A percentile compares a stretch with the other conserved stretches of the same genome.
Conservation (phyloP, 2,113 vertebrate species). For the Maccullochella peelii region DNA sequence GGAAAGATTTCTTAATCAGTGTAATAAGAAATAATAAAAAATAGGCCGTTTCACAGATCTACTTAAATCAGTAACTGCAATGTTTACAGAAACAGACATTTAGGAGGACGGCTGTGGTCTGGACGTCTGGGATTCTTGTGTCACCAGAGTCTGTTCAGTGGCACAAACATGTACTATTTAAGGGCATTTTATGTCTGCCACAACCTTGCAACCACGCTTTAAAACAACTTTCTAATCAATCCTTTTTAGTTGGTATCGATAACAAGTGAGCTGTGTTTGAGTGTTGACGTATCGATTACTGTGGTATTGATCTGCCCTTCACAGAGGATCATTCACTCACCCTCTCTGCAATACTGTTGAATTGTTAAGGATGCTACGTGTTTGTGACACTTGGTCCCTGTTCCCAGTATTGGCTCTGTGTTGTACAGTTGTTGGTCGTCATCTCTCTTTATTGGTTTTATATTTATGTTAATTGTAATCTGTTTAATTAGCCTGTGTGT, state of each 20-base stretch:
- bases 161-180: not conserved
- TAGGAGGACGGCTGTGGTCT: not conserved
- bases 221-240: slow-evolving; percentile 42
- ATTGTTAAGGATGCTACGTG: slow-evolving; percentile 10
- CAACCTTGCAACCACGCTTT: slow-evolving; percentile 13
- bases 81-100: not conserved
- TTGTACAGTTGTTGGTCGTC: not conserved
- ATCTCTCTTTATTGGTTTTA: not conserved
- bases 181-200: slow-evolving; percentile 4
- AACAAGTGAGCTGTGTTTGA: slow-evolving; percentile 40
- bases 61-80: not conserved
- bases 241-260: slow-evolving; percentile 56
- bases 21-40: not conserved
- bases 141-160: not conserved
- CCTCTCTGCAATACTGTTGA: slow-evolving; percentile 16
- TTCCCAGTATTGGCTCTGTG: not conserved
- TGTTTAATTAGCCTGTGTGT: not conserved
- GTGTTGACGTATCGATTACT: slow-evolving; percentile 49
- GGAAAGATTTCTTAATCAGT: not conserved
- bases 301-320: slow-evolving; percentile 51
- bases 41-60: not conserved
- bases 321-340: slow-evolving; percentile 30
- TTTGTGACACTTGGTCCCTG: not conserved
- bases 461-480: not conserved
- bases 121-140: not conserved